Evolutionary conservation across 2,888 invertebrate species (phyloP).

Genomic region (Drosophila algonquin): DNA sequence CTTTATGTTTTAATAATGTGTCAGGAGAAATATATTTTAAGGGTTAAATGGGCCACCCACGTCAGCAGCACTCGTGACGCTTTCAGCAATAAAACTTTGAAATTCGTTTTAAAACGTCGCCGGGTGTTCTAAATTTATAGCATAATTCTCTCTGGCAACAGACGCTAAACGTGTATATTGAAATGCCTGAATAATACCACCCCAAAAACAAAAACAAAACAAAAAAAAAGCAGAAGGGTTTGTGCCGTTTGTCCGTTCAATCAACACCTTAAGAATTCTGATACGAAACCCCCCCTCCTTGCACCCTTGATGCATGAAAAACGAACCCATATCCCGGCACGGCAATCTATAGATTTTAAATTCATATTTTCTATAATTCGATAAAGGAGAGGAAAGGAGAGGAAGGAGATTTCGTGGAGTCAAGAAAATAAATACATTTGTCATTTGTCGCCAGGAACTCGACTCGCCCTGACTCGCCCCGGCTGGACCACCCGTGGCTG

Average conservation of each 20-base stretch:
- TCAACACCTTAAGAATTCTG: not conserved
- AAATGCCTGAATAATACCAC: slow-evolving; percentile 45
- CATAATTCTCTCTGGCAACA: slow-evolving; percentile 62
- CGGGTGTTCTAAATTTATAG: slow-evolving; percentile 74
- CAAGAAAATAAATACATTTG: slow-evolving; percentile 80
- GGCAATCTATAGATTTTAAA: slow-evolving; percentile 18
- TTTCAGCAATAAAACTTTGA: slow-evolving; percentile 75
- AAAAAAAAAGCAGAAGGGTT: slow-evolving; percentile 14
- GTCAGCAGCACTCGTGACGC: slow-evolving; percentile 71
- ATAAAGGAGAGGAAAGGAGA: not conserved
- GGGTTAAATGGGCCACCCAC: slow-evolving; percentile 71
- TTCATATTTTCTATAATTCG: slow-evolving; percentile 25
- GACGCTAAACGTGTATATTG: slow-evolving; percentile 54
- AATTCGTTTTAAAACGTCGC: slow-evolving; percentile 76
- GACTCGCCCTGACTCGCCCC: slow-evolving; percentile 11
- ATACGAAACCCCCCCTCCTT: no score
- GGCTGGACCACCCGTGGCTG: slow-evolving; percentile 79
- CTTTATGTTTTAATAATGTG: slow-evolving; percentile 80
- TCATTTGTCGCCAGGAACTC: slow-evolving; percentile 74
- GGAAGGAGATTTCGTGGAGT: slow-evolving; percentile 1
- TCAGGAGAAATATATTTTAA: slow-evolving; percentile 64
- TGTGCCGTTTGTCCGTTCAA: not conserved
- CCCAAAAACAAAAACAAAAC: not conserved
- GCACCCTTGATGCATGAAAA: not conserved
- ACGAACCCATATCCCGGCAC: not conserved